These are phyloP conservation scores for Formica aserva DNA, from an alignment of 2,888 invertebrate species.

Conservation along the genomic window DNA sequence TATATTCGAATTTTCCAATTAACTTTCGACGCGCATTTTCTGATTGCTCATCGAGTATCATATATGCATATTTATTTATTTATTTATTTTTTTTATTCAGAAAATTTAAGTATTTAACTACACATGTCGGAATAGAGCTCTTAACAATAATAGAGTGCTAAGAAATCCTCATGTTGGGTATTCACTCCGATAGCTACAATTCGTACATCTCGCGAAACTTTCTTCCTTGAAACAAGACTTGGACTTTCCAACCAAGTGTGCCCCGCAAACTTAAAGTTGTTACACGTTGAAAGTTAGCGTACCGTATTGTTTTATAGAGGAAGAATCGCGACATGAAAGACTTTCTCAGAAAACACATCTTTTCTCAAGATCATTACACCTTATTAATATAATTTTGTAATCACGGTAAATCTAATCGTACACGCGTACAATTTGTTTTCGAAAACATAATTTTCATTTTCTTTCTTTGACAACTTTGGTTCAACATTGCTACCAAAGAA, in stretches of 20 bases:
- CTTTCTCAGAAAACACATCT: conserved; percentile 18
- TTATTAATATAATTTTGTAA: not conserved
- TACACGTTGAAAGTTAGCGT: conserved; percentile 58
- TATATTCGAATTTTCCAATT: conserved; percentile 44
- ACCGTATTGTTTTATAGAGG: conserved; percentile 53
- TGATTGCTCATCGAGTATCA: not conserved
- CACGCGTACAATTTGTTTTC: not conserved
- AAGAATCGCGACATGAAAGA: conserved; percentile 55
- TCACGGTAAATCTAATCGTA: not conserved
- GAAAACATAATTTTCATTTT: conserved; percentile 15
- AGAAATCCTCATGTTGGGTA: conserved; percentile 34
- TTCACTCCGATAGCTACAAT: conserved; percentile 36
- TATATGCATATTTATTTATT: not conserved
- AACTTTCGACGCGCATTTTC: not conserved
- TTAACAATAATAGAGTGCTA: too few relatives aligned
- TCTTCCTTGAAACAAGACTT: conserved; percentile 57
- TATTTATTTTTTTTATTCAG: not conserved
- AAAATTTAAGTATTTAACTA: conserved; percentile 13
- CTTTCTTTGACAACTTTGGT: not conserved
- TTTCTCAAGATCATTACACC: not conserved
- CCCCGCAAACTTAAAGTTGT: conserved; percentile 59
- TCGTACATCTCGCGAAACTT: conserved; percentile 50
- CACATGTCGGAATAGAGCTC: not conserved
- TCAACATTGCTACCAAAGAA: not conserved
- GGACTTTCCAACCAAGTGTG: conserved; percentile 52